A percentile compares a stretch with the other conserved stretches of the same genome.
phyloP scores from a whole-genome alignment of 30 jellyfish, hydroid and myxozoan species.

The Turritopsis rubra region DNA sequence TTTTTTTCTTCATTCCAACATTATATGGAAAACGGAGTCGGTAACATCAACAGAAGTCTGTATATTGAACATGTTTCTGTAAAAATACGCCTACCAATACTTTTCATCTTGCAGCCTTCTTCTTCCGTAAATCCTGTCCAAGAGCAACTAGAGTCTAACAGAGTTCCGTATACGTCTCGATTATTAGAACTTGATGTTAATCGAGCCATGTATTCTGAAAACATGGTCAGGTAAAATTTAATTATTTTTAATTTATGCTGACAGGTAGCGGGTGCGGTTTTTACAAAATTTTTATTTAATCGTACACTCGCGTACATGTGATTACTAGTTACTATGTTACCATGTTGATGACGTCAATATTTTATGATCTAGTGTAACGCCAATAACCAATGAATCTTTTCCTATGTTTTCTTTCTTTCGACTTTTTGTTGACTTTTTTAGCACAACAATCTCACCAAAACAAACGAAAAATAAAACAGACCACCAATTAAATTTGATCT shows the following conservation, averaged over 20 bases:
- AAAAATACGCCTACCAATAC: no score
- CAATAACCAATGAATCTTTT: no score
- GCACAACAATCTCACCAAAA: not conserved
- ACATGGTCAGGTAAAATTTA: conserved; percentile 45
- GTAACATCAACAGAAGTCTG: no score
- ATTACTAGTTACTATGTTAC: no score
- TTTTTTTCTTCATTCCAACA: not conserved
- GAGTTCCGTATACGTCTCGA: conserved; percentile 32
- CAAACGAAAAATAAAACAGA: not conserved
- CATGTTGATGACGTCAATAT: no score
- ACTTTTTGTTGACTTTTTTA: no score
- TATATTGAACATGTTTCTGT: no score
- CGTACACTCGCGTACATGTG: no score
- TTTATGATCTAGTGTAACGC: no score
- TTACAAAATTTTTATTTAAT: no score
- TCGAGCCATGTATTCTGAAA: conserved; percentile 62
- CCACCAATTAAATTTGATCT: conserved; percentile 13
- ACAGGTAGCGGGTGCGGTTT: no score
- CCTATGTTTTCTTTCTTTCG: not conserved
- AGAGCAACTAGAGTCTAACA: not conserved
- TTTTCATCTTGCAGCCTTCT: not conserved
- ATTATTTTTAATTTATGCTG: not conserved
- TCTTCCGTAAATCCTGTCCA: not conserved
- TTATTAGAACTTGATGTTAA: conserved; percentile 61
- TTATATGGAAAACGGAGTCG: not conserved